Percentiles rank a stretch among this genome's conserved stretches.
Conservation (phyloP, 2,113 vertebrate genomes). For the Myocastor coypus region DNA sequence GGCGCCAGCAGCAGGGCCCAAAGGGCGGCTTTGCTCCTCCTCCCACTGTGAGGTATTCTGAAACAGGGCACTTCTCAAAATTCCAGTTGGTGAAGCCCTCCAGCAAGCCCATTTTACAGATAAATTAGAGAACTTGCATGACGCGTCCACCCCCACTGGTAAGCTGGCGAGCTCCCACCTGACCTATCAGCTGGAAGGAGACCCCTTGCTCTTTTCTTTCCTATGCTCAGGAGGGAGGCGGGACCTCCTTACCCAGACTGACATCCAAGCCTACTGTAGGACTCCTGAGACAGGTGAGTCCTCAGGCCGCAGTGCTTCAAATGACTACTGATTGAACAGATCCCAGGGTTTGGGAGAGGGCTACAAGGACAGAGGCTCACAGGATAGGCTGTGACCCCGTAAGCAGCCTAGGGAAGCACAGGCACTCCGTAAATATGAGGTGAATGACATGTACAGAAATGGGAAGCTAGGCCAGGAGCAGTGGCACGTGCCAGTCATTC, state of each 20-base stretch:
- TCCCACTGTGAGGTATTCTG: fast-evolving
- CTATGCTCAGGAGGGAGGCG: neutral
- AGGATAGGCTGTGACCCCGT: neutral
- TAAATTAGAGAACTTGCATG: neutral
- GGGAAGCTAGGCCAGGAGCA: neutral
- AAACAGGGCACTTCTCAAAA: neutral
- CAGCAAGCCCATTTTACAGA: neutral
- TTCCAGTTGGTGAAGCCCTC: neutral
- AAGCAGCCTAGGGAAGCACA: neutral
- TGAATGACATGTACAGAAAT: neutral
- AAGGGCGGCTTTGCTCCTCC: neutral
- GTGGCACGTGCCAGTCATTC: neutral
- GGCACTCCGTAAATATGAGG: too few species aligned
- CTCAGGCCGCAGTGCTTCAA: neutral
- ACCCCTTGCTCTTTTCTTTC: neutral
- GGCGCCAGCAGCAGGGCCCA: neutral
- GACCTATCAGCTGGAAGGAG: neutral
- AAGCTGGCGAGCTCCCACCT: neutral
- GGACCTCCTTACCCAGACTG: too few species aligned
- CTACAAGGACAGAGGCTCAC: neutral
- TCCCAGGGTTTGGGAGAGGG: neutral
- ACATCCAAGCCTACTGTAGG: neutral
- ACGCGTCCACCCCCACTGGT: neutral
- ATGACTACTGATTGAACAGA: neutral
- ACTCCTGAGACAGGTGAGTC: neutral